These are phyloP conservation scores for Cheumatopsyche charites DNA, from an alignment of 1,140 invertebrate species.

Conservation along the genomic window DNA sequence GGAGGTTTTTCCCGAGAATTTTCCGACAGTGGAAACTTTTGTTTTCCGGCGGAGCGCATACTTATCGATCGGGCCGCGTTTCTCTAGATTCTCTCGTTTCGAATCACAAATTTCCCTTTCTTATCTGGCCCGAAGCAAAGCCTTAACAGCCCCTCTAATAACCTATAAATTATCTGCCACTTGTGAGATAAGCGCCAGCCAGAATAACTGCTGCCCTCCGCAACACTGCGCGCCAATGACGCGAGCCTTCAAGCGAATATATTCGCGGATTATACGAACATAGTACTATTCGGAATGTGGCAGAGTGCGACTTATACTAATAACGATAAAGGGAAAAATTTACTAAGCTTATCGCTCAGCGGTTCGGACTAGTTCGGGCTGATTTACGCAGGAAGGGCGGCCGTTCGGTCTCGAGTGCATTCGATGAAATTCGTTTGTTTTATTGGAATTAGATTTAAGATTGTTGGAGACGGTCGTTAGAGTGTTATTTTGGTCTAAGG, in stretches of 20 bases:
- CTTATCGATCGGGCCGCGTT: background rate
- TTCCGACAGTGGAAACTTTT: too few relatives aligned
- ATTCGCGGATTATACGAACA: conserved; percentile 8
- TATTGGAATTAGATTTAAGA: too few relatives aligned
- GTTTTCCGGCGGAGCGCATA: background rate
- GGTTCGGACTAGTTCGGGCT: too few relatives aligned
- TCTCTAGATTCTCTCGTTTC: conserved; percentile 14
- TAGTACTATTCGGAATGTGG: conserved; percentile 1
- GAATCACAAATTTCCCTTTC: conserved; percentile 34
- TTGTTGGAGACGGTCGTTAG: too few relatives aligned
- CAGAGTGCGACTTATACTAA: background rate
- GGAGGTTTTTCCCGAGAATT: too few relatives aligned
- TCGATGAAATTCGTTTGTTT: too few relatives aligned
- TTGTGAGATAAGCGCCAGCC: conserved; percentile 33
- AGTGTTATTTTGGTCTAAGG: too few relatives aligned
- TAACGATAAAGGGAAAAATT: conserved; percentile 13
- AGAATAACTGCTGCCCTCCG: conserved; percentile 32
- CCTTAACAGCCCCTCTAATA: conserved; percentile 35
- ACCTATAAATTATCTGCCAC: conserved; percentile 36
- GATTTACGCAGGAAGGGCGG: too few relatives aligned
- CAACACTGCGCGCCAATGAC: conserved; percentile 17
- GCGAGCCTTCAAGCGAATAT: conserved; percentile 26
- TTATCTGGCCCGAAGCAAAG: conserved; percentile 16
- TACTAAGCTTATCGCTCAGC: background rate
- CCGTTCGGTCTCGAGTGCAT: too few relatives aligned